Percentiles rank a stretch among this genome's conserved stretches.
Evolutionary conservation across 2,888 invertebrate species (phyloP).

Genomic region (Nephrotoma flavescens): DNA sequence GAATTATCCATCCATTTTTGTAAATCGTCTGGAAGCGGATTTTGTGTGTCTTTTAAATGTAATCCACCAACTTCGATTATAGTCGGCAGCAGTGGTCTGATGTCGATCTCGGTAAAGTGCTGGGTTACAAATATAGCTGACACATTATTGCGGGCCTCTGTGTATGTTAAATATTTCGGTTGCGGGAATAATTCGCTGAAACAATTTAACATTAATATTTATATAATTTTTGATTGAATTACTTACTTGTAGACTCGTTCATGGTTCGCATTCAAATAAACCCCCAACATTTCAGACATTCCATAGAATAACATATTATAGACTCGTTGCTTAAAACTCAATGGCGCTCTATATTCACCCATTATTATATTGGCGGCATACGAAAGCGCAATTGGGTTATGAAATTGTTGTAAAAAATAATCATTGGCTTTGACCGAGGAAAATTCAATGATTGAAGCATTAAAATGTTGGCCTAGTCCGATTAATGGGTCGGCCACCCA

Average conservation of each 20-base stretch:
- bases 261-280: neutral
- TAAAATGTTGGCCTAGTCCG: neutral
- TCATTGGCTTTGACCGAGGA: neutral
- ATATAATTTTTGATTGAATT: neutral
- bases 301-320: neutral
- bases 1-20: slow-evolving; percentile 21
- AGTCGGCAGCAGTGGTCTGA: slow-evolving; percentile 28
- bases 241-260: neutral
- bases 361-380: neutral
- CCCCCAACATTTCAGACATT: neutral
- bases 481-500: neutral
- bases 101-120: slow-evolving; percentile 24
- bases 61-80: slow-evolving; percentile 31
- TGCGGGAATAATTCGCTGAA: slow-evolving; percentile 17
- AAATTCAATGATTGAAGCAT: neutral
- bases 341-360: neutral
- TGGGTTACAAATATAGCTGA: slow-evolving; percentile 26
- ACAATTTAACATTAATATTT: no score
- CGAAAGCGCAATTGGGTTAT: neutral
- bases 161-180: slow-evolving; percentile 17
- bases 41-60: slow-evolving; percentile 24
- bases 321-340: neutral
- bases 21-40: slow-evolving; percentile 21
- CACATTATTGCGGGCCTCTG: slow-evolving; percentile 19
- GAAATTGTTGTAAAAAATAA: neutral